Conservation (phyloP, 2,113 vertebrate genomes). For the Tringa solitaria region DNA sequence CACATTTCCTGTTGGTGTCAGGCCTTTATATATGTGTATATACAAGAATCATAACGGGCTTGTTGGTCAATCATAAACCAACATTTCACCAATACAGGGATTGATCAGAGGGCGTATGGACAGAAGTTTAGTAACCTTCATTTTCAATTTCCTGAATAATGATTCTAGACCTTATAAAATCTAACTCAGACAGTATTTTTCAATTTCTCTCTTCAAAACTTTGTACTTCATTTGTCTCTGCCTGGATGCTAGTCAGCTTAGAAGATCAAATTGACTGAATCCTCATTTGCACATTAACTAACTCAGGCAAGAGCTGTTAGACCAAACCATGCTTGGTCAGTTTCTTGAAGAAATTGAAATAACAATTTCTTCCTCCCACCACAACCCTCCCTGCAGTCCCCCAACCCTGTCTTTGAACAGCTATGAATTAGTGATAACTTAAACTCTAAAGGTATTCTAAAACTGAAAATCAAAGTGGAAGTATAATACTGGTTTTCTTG, state of each 20-base stretch:
- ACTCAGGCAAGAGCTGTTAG: neutral
- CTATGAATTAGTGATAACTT: neutral
- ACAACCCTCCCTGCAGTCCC: too few relatives aligned
- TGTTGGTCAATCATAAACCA: neutral
- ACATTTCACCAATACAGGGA: neutral
- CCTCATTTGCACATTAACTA: neutral
- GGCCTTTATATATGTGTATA: neutral
- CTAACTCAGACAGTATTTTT: neutral
- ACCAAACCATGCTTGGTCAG: neutral
- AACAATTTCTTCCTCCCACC: rapidly evolving
- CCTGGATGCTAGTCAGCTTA: neutral
- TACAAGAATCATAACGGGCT: neutral
- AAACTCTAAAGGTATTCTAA: neutral
- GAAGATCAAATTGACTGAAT: neutral
- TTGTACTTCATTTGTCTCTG: neutral
- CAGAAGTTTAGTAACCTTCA: neutral
- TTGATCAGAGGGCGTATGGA: neutral
- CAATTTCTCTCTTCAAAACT: neutral
- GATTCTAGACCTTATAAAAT: neutral
- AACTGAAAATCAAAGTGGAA: neutral
- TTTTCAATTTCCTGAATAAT: neutral
- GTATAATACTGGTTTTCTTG: neutral
- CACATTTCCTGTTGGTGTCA: neutral
- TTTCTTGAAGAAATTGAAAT: neutral
- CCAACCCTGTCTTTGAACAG: neutral